Percentiles rank a stretch among this genome's conserved stretches.
Evolutionary conservation across 2,888 invertebrate genomes (phyloP).

Genomic region (Chalcis sispes): DNA sequence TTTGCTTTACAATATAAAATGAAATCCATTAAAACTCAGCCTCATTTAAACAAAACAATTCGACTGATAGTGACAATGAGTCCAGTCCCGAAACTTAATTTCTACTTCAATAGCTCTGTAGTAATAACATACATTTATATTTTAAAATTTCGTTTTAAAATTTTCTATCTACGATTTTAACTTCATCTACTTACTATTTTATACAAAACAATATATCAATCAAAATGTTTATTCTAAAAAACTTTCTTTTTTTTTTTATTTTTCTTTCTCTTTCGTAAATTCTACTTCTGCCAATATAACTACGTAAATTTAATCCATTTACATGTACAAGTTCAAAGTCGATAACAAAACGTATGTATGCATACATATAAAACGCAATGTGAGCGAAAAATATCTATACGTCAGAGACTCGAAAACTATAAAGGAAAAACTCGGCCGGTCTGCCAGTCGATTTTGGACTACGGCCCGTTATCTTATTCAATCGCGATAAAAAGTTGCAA

Average conservation of each 20-base stretch:
- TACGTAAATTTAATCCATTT: constrained; percentile 50
- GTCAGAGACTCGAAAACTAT: too few relatives aligned
- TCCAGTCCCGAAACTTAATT: constrained; percentile 47
- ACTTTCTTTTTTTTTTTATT: background rate
- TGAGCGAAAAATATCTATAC: background rate
- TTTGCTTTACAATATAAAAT: too few relatives aligned
- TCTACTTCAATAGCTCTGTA: constrained; percentile 57
- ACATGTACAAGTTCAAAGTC: constrained; percentile 8
- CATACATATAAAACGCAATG: background rate
- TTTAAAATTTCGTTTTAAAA: constrained; percentile 21
- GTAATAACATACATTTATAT: constrained; percentile 54
- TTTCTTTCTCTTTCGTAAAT: background rate
- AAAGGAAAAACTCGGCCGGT: constrained; percentile 22
- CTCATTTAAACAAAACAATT: constrained; percentile 16
- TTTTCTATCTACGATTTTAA: constrained; percentile 28
- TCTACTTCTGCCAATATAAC: constrained; percentile 41
- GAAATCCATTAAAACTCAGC: constrained; percentile 36
- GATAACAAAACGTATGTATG: background rate
- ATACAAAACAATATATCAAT: background rate
- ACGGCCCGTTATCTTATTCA: constrained; percentile 22
- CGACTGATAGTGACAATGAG: constrained; percentile 21
- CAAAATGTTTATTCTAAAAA: background rate
- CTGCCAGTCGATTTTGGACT: constrained; percentile 43
- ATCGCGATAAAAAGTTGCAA: constrained; percentile 31
- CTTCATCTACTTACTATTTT: constrained; percentile 37